Evolutionary conservation across 2,113 vertebrate species (phyloP).

Genomic region (Cyprinodon variegatus): DNA sequence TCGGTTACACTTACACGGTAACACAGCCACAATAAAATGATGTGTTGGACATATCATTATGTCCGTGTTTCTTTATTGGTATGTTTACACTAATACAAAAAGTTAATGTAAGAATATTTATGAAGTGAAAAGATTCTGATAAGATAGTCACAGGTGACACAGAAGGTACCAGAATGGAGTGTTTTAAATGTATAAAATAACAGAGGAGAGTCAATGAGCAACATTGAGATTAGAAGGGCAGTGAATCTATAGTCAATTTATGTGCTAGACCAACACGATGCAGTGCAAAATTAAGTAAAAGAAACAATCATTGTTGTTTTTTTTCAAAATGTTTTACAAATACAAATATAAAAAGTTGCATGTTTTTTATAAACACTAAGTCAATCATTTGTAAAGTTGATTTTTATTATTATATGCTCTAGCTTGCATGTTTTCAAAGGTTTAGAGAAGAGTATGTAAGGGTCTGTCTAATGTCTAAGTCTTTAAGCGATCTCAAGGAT

Average conservation of each 20-base stretch:
- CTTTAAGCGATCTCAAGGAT: too few species aligned
- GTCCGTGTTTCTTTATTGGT: neutral
- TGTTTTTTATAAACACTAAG: neutral
- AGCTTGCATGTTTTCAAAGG: neutral
- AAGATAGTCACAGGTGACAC: neutral
- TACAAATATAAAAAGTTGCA: neutral
- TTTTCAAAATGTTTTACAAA: neutral
- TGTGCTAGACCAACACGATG: neutral
- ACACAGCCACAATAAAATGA: too few species aligned
- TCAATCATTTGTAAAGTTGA: neutral
- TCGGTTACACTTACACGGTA: too few species aligned
- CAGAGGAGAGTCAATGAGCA: too few species aligned
- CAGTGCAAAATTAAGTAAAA: neutral
- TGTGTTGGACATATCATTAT: neutral
- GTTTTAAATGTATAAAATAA: neutral
- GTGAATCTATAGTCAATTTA: neutral
- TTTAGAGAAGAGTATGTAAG: neutral
- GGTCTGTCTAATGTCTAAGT: neutral
- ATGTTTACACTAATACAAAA: neutral
- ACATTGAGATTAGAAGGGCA: neutral
- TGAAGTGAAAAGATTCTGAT: neutral
- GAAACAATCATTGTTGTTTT: neutral
- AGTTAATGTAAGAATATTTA: neutral
- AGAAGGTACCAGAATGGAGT: neutral
- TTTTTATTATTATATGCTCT: neutral